phyloP scores from a whole-genome alignment of 2,888 invertebrate species.

The Volucella zonaria region DNA sequence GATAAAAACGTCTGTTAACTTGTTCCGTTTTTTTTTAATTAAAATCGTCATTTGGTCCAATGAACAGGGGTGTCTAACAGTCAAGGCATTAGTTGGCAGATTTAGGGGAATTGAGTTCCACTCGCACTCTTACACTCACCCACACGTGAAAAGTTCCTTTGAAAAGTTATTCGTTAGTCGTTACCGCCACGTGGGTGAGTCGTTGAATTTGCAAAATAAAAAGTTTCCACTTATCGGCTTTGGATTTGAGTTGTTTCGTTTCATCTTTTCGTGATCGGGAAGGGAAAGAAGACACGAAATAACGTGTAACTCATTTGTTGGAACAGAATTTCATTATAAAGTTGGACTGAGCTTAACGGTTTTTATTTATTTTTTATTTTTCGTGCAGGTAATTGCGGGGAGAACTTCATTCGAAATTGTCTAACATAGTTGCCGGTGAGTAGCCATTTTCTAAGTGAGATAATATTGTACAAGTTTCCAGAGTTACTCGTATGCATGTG shows the following conservation, averaged over 20 bases:
- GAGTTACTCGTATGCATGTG: neutral
- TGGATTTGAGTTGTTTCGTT: neutral
- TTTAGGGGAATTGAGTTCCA: too few relatives aligned
- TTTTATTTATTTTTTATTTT: conserved; percentile 12
- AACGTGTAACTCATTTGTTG: neutral
- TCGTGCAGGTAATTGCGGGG: conserved; percentile 46
- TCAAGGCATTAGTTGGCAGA: neutral
- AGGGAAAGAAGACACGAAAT: neutral
- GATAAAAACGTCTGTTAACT: conserved; percentile 6
- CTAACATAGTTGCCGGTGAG: neutral
- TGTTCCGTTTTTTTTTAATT: conserved; percentile 47
- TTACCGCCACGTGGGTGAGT: too few relatives aligned
- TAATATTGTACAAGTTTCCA: neutral
- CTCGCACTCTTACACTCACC: too few relatives aligned
- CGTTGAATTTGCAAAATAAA: too few relatives aligned
- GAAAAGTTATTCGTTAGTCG: too few relatives aligned
- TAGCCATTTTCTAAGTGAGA: neutral
- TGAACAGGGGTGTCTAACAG: neutral
- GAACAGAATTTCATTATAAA: conserved; percentile 52
- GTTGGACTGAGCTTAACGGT: conserved; percentile 27
- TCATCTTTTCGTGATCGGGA: neutral
- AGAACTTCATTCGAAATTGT: neutral
- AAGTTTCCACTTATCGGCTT: too few relatives aligned
- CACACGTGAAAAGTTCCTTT: too few relatives aligned
- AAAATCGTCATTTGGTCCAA: conserved; percentile 44